phyloP scores from a whole-genome alignment of 2,888 invertebrate genomes.

The Eledone cirrhosa region DNA sequence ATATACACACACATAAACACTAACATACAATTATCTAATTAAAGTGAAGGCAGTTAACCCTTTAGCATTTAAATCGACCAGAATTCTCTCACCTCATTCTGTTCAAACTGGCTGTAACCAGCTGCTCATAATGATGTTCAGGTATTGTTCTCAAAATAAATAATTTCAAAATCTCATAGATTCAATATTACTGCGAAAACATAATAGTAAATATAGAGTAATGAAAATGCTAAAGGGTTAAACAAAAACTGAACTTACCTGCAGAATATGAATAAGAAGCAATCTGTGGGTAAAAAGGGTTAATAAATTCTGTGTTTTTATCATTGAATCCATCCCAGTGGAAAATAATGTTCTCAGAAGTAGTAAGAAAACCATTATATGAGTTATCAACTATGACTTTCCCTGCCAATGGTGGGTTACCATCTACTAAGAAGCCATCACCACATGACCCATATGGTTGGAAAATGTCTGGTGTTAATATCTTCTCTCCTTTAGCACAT shows the following conservation, averaged over 20 bases:
- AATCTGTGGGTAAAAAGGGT: background rate
- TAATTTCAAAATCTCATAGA: too few relatives aligned
- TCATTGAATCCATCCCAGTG: constrained; percentile 44
- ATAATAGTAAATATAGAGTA: too few relatives aligned
- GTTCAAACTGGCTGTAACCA: too few relatives aligned
- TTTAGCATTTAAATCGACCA: too few relatives aligned
- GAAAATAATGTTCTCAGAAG: constrained; percentile 24
- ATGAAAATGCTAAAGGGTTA: too few relatives aligned
- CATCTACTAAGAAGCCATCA: background rate
- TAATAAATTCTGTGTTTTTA: constrained; percentile 35
- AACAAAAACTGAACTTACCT: background rate
- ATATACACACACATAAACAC: too few relatives aligned
- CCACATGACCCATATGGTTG: background rate
- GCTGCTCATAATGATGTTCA: too few relatives aligned
- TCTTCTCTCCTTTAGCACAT: background rate
- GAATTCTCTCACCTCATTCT: too few relatives aligned
- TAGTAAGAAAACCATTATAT: constrained; percentile 28
- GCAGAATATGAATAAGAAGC: background rate
- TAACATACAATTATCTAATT: too few relatives aligned
- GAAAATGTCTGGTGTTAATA: background rate
- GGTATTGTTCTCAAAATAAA: too few relatives aligned
- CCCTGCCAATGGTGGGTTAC: background rate
- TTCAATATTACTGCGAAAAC: too few relatives aligned
- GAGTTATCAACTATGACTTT: background rate
- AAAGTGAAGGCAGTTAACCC: too few relatives aligned